Conservation (phyloP, 2,888 invertebrate species). For the Bembecia ichneumoniformis region DNA sequence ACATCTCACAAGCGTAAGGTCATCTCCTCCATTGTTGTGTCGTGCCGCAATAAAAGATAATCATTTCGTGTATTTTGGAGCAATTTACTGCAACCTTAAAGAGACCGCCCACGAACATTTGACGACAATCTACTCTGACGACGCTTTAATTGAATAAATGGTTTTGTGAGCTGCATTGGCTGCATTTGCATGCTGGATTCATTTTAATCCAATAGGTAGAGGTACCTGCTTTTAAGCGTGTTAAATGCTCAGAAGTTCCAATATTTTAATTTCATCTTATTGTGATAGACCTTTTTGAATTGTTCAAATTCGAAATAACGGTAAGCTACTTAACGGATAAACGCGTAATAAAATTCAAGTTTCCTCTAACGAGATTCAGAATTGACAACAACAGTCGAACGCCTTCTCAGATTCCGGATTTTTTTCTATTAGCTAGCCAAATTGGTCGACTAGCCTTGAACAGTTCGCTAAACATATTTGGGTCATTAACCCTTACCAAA, state of each 20-base stretch:
- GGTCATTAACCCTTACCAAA: slow-evolving; percentile 70
- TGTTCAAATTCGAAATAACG: slow-evolving; percentile 37
- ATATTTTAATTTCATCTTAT: too few relatives aligned
- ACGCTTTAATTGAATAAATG: neutral
- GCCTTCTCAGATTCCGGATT: slow-evolving; percentile 47
- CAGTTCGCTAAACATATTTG: slow-evolving; percentile 64
- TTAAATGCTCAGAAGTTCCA: too few relatives aligned
- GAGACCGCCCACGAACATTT: slow-evolving; percentile 36
- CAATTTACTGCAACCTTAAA: slow-evolving; percentile 36
- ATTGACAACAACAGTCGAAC: slow-evolving; percentile 33
- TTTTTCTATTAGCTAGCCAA: slow-evolving; percentile 48
- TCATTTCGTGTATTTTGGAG: slow-evolving; percentile 59
- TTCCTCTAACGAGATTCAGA: slow-evolving; percentile 17
- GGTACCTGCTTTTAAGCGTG: too few relatives aligned
- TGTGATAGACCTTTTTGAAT: neutral
- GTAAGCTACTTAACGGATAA: slow-evolving; percentile 40
- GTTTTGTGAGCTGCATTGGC: slow-evolving; percentile 1
- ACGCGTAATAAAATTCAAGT: slow-evolving; percentile 34
- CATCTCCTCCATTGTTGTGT: slow-evolving; percentile 58
- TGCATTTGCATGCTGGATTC: slow-evolving; percentile 5
- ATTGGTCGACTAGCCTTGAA: slow-evolving; percentile 66
- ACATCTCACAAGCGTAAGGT: slow-evolving; percentile 48
- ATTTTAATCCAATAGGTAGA: too few relatives aligned
- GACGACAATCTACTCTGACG: slow-evolving; percentile 8
- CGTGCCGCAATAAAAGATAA: slow-evolving; percentile 57